Evolutionary conservation across 2,888 invertebrate genomes (phyloP).

Genomic region (Luperina testacea): DNA sequence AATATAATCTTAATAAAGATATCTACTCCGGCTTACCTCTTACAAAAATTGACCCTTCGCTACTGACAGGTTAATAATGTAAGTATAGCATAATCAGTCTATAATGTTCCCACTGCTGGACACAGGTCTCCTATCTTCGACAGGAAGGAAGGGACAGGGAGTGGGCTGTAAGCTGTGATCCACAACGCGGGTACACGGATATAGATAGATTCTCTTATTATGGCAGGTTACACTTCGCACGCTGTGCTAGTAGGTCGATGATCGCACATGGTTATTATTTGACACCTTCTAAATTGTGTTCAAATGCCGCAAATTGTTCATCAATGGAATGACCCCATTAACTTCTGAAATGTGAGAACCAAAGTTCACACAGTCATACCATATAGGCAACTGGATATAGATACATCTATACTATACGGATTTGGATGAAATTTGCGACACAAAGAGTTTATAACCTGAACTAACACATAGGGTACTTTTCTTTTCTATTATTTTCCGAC

Average conservation of each 20-base stretch:
- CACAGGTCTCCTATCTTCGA: too few relatives aligned
- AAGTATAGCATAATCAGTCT: neutral
- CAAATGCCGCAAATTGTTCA: neutral
- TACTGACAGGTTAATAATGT: neutral
- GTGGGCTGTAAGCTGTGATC: too few relatives aligned
- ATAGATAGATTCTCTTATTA: too few relatives aligned
- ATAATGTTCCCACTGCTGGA: too few relatives aligned
- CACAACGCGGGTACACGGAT: neutral
- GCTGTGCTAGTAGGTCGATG: too few relatives aligned
- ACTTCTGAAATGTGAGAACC: neutral
- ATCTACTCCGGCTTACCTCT: too few relatives aligned
- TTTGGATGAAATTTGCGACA: neutral
- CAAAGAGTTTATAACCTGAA: neutral
- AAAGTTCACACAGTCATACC: neutral
- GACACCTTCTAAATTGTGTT: neutral
- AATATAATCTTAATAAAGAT: too few relatives aligned
- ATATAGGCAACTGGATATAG: neutral
- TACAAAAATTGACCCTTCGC: too few relatives aligned
- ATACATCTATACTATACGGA: neutral
- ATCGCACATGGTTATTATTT: neutral
- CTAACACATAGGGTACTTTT: neutral
- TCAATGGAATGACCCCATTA: neutral
- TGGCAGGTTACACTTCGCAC: neutral
- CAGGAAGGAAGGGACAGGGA: too few relatives aligned
- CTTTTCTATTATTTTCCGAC: neutral